Base-by-base conservation (phyloP, 1,140 invertebrate genomes). In the Battus philenor region DNA sequence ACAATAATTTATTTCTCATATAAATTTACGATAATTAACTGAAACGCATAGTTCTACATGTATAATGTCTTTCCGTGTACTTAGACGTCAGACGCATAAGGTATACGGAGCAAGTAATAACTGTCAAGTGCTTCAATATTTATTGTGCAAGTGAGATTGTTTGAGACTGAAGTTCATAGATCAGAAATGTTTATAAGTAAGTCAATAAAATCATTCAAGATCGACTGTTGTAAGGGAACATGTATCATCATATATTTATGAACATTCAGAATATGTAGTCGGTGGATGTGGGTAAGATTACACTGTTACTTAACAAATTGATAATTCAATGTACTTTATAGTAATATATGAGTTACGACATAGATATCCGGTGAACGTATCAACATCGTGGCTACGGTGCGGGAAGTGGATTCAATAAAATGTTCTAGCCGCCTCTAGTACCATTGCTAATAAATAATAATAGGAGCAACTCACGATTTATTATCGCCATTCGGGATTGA, bases 401-500 rank as follows among this genome's bases (percentile, higher is more conserved):
- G 34, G 39, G 39, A 51, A 24, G 26, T 31, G 18, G 30, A 41
- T 51, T 51, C 38, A 38, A 51, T 46, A 38, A 46, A 51, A 41
- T 45, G 26, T 11, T 11, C 41, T 45, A 29, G 41, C 24, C 16
- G 39, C 38, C 36, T 15, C 24, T 51, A 50, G 52, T 52, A 16
- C 24, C 26, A 49, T 29, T 44, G 20, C 36, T 46, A 54, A 60
- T 58, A 58, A 64, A 64, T 67, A 62, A 63, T 64, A 62, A 53
- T 52, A 57, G 54, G 56, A 63, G 55, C 59, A 44, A 39, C 59
- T 50, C 48, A 51, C 56, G 57, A 70, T 62, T 52, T 67, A 67
- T 59, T 57, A 44, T 51, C 27, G 34, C 29, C 44, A 41, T 41
- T 15, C 41, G 29, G 49, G 47, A 50, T 54, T 57, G 50, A 61